Evolutionary conservation across 2,888 invertebrate genomes (phyloP), one percentile per base, ranked within the genome.

Genomic region (Cancer borealis): DNA sequence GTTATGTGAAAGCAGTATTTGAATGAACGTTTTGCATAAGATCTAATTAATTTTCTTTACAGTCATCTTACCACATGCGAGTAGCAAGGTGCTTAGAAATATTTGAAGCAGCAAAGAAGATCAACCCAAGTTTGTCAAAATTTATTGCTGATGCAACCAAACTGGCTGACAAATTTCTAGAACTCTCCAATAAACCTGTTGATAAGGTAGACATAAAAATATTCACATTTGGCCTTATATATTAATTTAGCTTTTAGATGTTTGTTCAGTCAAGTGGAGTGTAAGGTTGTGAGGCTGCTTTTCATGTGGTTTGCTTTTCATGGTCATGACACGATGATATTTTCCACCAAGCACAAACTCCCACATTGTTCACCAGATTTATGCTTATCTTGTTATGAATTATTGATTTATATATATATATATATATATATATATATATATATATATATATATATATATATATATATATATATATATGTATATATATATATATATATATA

Each of bases 71-170:
- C 96, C 97, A 97, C 1, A 97, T 97, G 96, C 97, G 99, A 92
- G 97, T 98, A 66, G 98, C 97, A 96, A 97, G 98, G 1, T 99
- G 98, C 96, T 97, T 97, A n/a, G 98, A 98, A 96, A 98, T 99
- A 93, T 97, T 99, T 95, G 97, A 97, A 5, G 97, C 98, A 96
- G 97, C 97, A 0, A 97, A 97, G 87, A 97, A 98, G 5, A 97
- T 97, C 97, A 96, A 97, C 96, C 96, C 97, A 96, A 96, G 96
- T 1, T 97, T 98, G 96, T 96, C 97, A 92, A 98, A 98, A 96
- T 97, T 98, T 1, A 97, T 98, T 6, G 97, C 96, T 89, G 98
- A 98, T 96, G 98, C 98, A 96, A 98, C 98, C 8, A 97, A 97
- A 96, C 97, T 99, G 6, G 98, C 98, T 92, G 98, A 98, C 96